Evolutionary conservation across 1,140 invertebrate genomes (phyloP).

Genomic region (Dendroctonus valens): DNA sequence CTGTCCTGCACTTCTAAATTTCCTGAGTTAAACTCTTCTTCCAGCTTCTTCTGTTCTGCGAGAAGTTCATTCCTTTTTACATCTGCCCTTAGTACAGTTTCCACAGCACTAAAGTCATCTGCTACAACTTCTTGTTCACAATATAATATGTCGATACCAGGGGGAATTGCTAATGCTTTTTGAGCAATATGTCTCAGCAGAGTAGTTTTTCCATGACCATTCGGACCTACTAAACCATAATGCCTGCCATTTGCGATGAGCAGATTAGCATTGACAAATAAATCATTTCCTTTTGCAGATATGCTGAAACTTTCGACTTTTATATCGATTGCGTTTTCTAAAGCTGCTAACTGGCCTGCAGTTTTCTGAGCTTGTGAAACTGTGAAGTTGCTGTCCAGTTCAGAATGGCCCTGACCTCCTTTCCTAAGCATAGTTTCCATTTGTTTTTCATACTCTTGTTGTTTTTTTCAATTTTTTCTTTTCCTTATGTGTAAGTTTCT

Average conservation of each 20-base stretch:
- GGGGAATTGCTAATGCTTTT: conserved; percentile 87
- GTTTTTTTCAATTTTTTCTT: conserved; percentile 92
- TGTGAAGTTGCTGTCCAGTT: conserved; percentile 92
- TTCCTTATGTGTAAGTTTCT: conserved; percentile 90
- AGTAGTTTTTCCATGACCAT: conserved; percentile 99
- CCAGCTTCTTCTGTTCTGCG: conserved; percentile 80
- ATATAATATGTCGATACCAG: conserved; percentile 95
- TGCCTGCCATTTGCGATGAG: conserved; percentile 90
- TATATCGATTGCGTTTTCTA: conserved; percentile 96
- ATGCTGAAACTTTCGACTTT: conserved; percentile 99
- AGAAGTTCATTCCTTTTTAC: conserved; percentile 81
- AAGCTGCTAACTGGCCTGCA: conserved; percentile 74
- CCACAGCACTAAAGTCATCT: conserved; percentile 87
- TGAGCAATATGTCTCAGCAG: conserved; percentile 89
- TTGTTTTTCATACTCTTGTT: conserved; percentile 89
- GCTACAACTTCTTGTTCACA: conserved; percentile 99
- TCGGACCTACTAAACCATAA: conserved; percentile 98
- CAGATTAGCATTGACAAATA: conserved; percentile 96
- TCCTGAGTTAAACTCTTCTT: conserved; percentile 71
- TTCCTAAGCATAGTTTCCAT: conserved; percentile 86
- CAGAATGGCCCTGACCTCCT: conserved; percentile 82
- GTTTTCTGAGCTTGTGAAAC: conserved; percentile 92
- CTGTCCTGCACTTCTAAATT: conserved; percentile 70
- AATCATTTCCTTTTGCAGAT: conserved; percentile 93
- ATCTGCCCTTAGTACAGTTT: conserved; percentile 91